phyloP scores from a whole-genome alignment of 64 coral and sea anemone genomes.

The Stichodactyla helianthus region DNA sequence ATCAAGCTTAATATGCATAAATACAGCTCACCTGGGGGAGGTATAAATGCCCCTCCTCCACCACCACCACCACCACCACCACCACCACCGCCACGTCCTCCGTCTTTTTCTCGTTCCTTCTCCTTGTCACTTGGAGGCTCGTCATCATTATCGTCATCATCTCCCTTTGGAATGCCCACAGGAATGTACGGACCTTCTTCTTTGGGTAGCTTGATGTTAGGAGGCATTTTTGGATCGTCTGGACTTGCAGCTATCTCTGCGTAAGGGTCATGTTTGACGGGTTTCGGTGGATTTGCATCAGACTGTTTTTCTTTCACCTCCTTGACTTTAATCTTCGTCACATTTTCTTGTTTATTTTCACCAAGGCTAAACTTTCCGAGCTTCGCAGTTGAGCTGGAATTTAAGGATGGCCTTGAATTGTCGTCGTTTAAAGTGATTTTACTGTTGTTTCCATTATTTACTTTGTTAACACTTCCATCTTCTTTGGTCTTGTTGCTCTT shows the following conservation, averaged over 20 bases:
- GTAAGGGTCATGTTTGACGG: constrained; percentile 51
- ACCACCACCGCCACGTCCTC: neutral
- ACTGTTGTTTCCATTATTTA: neutral
- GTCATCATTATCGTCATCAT: neutral
- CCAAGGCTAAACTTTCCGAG: neutral
- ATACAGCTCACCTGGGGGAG: neutral
- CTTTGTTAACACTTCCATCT: neutral
- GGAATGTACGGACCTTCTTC: constrained; percentile 33
- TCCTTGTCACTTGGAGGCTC: neutral
- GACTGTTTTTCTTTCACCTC: constrained; percentile 7
- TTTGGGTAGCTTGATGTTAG: constrained; percentile 38
- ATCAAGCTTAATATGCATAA: neutral
- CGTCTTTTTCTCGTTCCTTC: neutral
- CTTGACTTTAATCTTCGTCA: constrained; percentile 17
- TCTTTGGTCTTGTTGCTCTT: neutral
- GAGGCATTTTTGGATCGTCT: constrained; percentile 52
- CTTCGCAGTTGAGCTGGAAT: neutral
- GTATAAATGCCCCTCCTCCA: neutral
- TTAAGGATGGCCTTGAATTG: neutral
- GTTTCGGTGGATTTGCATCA: neutral
- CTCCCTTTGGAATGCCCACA: constrained; percentile 29
- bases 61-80: neutral
- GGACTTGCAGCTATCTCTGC: constrained; percentile 58
- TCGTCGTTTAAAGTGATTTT: neutral
- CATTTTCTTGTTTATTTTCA: neutral